These are phyloP conservation scores for Origma solitaria DNA, from an alignment of 2,113 vertebrate species.

Conservation along the genomic window DNA sequence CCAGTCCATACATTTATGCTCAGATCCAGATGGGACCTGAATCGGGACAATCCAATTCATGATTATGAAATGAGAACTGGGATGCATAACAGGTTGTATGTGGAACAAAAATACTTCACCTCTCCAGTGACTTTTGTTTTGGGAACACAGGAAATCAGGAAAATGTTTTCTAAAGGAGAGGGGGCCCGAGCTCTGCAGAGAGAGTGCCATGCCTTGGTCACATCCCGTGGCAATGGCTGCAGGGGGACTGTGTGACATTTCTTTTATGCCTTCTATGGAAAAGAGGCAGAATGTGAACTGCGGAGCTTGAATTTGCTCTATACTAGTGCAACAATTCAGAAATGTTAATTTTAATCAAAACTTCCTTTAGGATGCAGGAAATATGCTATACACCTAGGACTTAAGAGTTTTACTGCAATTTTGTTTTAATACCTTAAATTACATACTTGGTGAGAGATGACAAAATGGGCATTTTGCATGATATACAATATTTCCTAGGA, in stretches of 20 bases:
- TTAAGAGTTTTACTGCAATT: conserved; percentile 53
- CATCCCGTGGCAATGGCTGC: background rate
- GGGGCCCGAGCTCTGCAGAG: background rate
- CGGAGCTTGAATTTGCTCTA: background rate
- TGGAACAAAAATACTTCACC: background rate
- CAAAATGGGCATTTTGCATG: background rate
- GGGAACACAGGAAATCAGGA: background rate
- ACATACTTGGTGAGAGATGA: conserved; percentile 8
- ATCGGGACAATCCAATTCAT: background rate
- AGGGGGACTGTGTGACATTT: background rate
- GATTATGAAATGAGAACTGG: background rate
- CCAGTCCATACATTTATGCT: background rate
- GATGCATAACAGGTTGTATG: fast-evolving
- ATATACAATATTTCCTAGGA: background rate
- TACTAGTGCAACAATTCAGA: background rate
- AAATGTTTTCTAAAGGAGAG: background rate
- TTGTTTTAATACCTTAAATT: conserved; percentile 45
- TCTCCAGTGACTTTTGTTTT: background rate
- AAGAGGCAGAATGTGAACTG: background rate
- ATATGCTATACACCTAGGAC: background rate
- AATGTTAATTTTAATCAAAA: conserved; percentile 54
- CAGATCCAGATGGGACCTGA: background rate
- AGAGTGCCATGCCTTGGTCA: background rate
- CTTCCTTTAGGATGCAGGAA: conserved; percentile 48
- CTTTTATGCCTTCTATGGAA: background rate